Evolutionary conservation across 2,888 invertebrate genomes (phyloP).

Genomic region (Pollenia angustigena): DNA sequence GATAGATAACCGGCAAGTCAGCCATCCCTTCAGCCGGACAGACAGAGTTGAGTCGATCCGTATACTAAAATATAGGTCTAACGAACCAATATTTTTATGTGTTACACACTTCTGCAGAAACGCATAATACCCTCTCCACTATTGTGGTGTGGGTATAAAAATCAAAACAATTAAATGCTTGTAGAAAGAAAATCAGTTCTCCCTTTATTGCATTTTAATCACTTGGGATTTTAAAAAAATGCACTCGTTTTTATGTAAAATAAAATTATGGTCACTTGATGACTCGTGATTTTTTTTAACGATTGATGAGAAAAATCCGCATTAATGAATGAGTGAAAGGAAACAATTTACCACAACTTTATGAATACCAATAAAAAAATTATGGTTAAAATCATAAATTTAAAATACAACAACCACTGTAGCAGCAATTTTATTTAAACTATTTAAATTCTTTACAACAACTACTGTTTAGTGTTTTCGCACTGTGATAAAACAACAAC

Average conservation of each 20-base stretch:
- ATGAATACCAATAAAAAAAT: constrained; percentile 57
- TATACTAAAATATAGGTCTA: too few relatives aligned
- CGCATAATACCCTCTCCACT: too few relatives aligned
- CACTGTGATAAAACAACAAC: constrained; percentile 37
- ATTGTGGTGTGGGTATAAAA: too few relatives aligned
- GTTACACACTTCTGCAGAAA: too few relatives aligned
- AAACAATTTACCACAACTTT: constrained; percentile 26
- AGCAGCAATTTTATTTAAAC: constrained; percentile 28
- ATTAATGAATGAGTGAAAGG: constrained; percentile 28
- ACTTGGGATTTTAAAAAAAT: not conserved
- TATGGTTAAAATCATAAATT: constrained; percentile 65
- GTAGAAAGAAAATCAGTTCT: not conserved
- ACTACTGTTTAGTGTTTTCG: constrained; percentile 48
- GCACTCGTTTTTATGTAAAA: not conserved
- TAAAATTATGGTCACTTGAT: not conserved
- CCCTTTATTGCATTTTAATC: not conserved
- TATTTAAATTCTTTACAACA: constrained; percentile 57
- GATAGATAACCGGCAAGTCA: too few relatives aligned
- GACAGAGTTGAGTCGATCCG: too few relatives aligned
- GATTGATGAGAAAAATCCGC: not conserved
- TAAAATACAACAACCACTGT: constrained; percentile 34
- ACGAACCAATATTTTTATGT: too few relatives aligned
- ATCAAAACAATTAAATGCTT: too few relatives aligned
- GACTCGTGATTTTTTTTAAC: constrained; percentile 8
- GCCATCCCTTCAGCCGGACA: too few relatives aligned